Conservation (phyloP, 2,797 vertebrate genomes). For the Heliangelus exortis region DNA sequence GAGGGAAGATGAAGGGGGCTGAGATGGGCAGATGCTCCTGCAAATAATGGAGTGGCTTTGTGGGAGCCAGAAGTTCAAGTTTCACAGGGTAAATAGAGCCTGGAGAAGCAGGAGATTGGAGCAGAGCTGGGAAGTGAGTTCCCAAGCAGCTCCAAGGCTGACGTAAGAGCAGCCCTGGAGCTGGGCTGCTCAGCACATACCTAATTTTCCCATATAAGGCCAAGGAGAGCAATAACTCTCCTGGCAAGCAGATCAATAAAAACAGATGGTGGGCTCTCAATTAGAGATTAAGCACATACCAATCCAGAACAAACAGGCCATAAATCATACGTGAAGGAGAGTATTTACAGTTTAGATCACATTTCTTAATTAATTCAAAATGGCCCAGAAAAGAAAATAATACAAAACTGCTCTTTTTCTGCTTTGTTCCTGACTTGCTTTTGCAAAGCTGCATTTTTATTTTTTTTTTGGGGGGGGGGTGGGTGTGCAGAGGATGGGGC, state of each 20-base stretch:
- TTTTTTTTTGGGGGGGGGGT: no score
- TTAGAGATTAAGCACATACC: constrained; percentile 79
- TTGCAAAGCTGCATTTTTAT: neutral
- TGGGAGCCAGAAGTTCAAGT: neutral
- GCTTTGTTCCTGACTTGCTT: constrained; percentile 38
- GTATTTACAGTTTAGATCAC: constrained; percentile 80
- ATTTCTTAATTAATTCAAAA: constrained; percentile 79
- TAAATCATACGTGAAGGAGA: constrained; percentile 73
- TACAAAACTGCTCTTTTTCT: constrained; percentile 69
- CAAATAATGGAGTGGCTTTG: neutral
- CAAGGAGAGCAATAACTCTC: constrained; percentile 65
- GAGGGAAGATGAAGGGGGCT: no score
- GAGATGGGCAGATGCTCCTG: neutral
- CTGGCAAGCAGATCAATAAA: constrained; percentile 75
- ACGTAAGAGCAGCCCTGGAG: constrained; percentile 16
- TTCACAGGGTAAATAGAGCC: neutral
- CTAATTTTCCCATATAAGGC: constrained; percentile 85
- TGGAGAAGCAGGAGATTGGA: neutral
- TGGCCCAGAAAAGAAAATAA: constrained; percentile 71
- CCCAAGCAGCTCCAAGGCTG: constrained; percentile 8
- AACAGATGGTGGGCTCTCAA: constrained; percentile 81
- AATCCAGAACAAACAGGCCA: constrained; percentile 79
- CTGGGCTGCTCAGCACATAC: constrained; percentile 46
- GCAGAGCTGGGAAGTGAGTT: neutral
- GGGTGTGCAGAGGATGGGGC: neutral